Percentiles rank a stretch among this genome's conserved stretches.
These are phyloP conservation scores for Hydropsyche betteni DNA, from an alignment of 2,888 invertebrate species.

Conservation along the genomic window DNA sequence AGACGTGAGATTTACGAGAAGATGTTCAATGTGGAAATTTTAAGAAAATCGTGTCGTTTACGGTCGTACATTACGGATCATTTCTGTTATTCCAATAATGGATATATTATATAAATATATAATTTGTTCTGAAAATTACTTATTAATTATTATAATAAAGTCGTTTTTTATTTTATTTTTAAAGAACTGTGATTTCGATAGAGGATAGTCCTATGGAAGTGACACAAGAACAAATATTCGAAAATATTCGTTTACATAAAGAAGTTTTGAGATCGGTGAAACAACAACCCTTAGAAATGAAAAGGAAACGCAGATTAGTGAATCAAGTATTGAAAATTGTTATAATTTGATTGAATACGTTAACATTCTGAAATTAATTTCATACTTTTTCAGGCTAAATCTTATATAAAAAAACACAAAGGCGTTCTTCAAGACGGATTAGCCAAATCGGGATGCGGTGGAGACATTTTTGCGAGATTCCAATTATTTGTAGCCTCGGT, in stretches of 20 bases:
- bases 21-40: too few relatives aligned
- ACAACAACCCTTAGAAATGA: constrained; percentile 84
- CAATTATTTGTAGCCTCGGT: constrained; percentile 84
- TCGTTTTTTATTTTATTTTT: constrained; percentile 39
- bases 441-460: constrained; percentile 87
- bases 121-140: too few relatives aligned
- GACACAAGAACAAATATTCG: constrained; percentile 88
- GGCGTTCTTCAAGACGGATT: constrained; percentile 88
- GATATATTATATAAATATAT: too few relatives aligned
- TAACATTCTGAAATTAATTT: constrained; percentile 24
- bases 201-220: constrained; percentile 74
- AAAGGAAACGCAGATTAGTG: constrained; percentile 83
- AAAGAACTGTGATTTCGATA: constrained; percentile 79
- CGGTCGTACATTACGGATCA: too few relatives aligned
- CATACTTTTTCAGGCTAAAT: constrained; percentile 72
- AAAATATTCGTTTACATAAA: constrained; percentile 89
- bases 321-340: constrained; percentile 65
- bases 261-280: constrained; percentile 89
- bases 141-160: too few relatives aligned
- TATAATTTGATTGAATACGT: not conserved
- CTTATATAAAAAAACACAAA: constrained; percentile 88
- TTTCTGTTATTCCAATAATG: too few relatives aligned
- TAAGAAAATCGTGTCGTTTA: too few relatives aligned
- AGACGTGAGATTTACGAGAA: not conserved
- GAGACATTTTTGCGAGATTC: constrained; percentile 85